These are phyloP conservation scores for Girardinichthys multiradiatus DNA, from an alignment of 2,113 vertebrate species.

Conservation along the genomic window DNA sequence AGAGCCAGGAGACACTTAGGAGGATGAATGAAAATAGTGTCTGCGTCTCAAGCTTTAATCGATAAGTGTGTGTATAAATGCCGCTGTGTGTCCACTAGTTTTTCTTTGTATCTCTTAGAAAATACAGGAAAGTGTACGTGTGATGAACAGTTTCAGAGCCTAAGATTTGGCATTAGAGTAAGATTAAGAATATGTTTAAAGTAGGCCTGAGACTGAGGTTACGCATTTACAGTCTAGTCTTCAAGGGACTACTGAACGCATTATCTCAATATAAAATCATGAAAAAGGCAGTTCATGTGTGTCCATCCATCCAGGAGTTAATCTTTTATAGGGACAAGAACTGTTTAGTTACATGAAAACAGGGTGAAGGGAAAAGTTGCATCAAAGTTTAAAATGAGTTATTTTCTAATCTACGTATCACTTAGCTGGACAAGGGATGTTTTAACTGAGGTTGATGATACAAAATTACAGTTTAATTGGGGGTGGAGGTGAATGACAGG, in stretches of 20 bases:
- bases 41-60: conserved; percentile 49
- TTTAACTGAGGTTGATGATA: too few species aligned
- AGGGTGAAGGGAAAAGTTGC: too few species aligned
- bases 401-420: too few species aligned
- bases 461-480: too few species aligned
- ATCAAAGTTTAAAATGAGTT: too few species aligned
- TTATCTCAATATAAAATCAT: background rate
- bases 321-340: too few species aligned
- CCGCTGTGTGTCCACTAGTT: background rate
- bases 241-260: background rate
- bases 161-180: background rate
- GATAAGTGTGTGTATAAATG: conserved; percentile 19
- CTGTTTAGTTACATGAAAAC: too few species aligned
- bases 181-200: background rate
- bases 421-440: too few species aligned
- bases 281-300: background rate
- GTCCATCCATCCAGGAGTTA: too few species aligned
- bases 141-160: background rate
- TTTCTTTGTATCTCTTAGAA: background rate
- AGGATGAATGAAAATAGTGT: conserved; percentile 65
- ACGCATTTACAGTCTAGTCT: background rate
- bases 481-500: too few species aligned
- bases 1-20: conserved; percentile 53
- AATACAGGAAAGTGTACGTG: background rate
- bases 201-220: background rate